Evolutionary conservation across 2,888 invertebrate species (phyloP).

Genomic region (Noctua comes): DNA sequence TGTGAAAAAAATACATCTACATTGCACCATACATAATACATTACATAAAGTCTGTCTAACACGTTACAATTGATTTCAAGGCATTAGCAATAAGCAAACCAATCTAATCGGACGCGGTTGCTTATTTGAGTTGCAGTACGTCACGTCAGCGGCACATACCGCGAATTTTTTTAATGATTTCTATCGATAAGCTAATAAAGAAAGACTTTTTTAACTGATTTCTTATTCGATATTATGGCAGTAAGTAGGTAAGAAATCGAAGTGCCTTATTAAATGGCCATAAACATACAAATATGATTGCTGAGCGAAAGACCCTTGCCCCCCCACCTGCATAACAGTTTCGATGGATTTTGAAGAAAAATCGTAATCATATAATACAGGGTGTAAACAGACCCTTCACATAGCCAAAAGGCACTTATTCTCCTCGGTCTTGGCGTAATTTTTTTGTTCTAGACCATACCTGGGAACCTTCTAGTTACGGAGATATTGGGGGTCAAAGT

Average conservation of each 20-base stretch:
- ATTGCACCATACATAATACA: not conserved
- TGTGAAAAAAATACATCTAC: not conserved
- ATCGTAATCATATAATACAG: too few relatives aligned
- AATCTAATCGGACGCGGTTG: constrained; percentile 20
- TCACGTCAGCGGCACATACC: constrained; percentile 1
- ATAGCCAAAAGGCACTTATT: too few relatives aligned
- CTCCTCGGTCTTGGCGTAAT: too few relatives aligned
- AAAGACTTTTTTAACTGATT: not conserved
- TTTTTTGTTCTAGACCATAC: too few relatives aligned
- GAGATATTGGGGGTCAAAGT: too few relatives aligned
- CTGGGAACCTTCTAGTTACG: too few relatives aligned
- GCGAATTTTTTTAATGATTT: not conserved
- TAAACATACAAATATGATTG: too few relatives aligned
- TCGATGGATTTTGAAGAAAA: too few relatives aligned
- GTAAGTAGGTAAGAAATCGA: not conserved
- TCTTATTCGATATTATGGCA: not conserved
- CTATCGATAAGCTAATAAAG: not conserved
- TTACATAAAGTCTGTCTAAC: not conserved
- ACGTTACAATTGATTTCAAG: constrained; percentile 52
- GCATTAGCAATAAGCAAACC: constrained; percentile 36
- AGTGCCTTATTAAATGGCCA: too few relatives aligned
- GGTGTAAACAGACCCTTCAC: too few relatives aligned
- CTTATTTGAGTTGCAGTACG: not conserved
- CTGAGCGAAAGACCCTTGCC: too few relatives aligned
- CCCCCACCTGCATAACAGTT: too few relatives aligned